Evolutionary conservation across 2,888 invertebrate species (phyloP), one percentile per base, ranked within the genome.

Genomic region (Mythimna loreyi): DNA sequence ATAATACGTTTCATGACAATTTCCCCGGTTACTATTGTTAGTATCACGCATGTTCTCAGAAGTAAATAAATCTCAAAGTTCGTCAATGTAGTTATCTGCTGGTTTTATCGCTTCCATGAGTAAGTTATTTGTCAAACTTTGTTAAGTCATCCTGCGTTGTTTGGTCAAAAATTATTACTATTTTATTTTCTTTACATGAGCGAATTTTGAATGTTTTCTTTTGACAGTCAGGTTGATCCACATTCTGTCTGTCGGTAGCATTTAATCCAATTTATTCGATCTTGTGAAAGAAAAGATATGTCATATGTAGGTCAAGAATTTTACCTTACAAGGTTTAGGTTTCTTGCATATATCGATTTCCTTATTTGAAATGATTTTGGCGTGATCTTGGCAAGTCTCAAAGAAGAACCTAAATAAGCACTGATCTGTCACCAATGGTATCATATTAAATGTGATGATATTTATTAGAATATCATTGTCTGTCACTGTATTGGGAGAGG

Each of bases 281-380:
- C 4, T 36, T n/a, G 8, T 23, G 9, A 49, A 23, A 56, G 21
- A 36, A 36, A 30, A 52, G 28, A 21, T 53, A 1, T 47, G 8
- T 23, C 6, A 2, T 25, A 49, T 25, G 30, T 65, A 11, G 43
- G 36, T 73, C 72, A 68, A 72, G 50, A 33, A 43, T 50, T 50
- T 43, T 61, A 52, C 50, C 25, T 50, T 33, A 59, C 33, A 72
- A 50, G 30, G 40, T 6, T 36, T 36, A 11, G 19, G 19, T 61
- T 40, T 52, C 19, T 28, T 16, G n/a, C 30, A 23, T 11, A 25
- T 23, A 52, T 2, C 13, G 13, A 52, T 30, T 23, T 61, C 25
- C 25, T 16, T 72, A 9, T 19, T 21, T 33, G 19, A 23, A 25
- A 47, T 45, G n/a, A 1, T 52, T 36, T 52, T 61, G 11, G 11